These are phyloP conservation scores for Enteromius anoplus DNA, from an alignment of 2,797 vertebrate genomes.

Conservation along the genomic window DNA sequence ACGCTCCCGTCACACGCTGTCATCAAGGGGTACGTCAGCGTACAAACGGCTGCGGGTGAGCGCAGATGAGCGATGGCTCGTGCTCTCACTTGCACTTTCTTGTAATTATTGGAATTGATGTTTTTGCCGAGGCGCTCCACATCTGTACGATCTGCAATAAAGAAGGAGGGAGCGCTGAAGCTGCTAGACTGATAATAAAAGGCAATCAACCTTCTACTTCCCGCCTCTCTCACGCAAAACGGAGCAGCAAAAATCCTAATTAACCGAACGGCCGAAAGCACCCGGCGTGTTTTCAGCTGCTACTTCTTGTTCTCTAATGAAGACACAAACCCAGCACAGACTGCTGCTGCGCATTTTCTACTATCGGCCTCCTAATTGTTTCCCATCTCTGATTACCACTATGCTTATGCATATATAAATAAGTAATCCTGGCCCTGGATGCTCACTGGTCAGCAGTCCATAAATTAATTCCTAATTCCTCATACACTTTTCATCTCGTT, in stretches of 20 bases:
- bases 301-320: constrained; percentile 56
- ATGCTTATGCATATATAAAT: constrained; percentile 10
- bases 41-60: constrained; percentile 48
- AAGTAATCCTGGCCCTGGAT: background rate
- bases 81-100: constrained; percentile 73
- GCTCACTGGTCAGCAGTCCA: background rate
- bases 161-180: constrained; percentile 68
- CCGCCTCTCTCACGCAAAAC: constrained; percentile 71
- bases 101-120: constrained; percentile 81
- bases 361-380: constrained; percentile 38
- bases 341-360: constrained; percentile 28
- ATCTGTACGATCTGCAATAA: constrained; percentile 78
- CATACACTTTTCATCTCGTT: background rate
- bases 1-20: constrained; percentile 70
- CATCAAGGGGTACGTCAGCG: constrained; percentile 68
- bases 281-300: constrained; percentile 57
- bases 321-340: constrained; percentile 17
- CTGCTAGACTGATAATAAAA: constrained; percentile 77
- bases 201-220: constrained; percentile 79
- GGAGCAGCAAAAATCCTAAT: constrained; percentile 82
- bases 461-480: background rate
- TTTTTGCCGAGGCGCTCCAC: constrained; percentile 76
- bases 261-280: constrained; percentile 71
- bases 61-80: constrained; percentile 62
- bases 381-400: constrained; percentile 17